Evolutionary conservation across 2,797 vertebrate genomes (phyloP), one percentile per base, ranked within the genome.

Genomic region (Cyprinodon diabolis): DNA sequence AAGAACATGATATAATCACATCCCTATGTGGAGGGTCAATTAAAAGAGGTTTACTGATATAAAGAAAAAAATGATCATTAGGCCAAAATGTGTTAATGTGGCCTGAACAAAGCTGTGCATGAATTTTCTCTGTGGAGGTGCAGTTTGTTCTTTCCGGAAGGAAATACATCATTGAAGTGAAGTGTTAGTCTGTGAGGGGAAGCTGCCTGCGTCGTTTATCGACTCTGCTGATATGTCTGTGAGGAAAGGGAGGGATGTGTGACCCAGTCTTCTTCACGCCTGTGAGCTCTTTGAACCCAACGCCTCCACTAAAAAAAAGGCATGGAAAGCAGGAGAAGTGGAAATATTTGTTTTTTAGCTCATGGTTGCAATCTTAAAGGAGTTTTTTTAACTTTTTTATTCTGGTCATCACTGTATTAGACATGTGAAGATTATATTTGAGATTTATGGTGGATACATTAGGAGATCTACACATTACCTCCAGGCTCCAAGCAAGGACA

Each of bases 41-140:
- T 55, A 68, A 80, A 77, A 45, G n/a, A 77, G 78, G 82, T 86
- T 77, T 85, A 84, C 81, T 87, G 75, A 79, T 43, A 83, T 84
- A 83, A 81, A 30, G 30, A 30, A 76, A 80, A 80, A 82, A 72
- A 85, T 49, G 40, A 74, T 75, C 48, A 76, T 54, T 72, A 86
- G n/a, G 58, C 9, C 51, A 72, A 85, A 72, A 57, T 11, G 0
- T 21, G 37, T 23, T 21, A 54, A 75, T 49, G 55, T 72, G 75
- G 82, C 70, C 12, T 78, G 74, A 84, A 87, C 68, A 48, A 40
- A 55, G 35, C 60, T 23, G 56, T 55, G 80, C 62, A 66, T 68
- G 63, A 74, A 69, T 74, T 51, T 25, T 78, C 74, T 66, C 48
- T 30, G 21, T 54, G 54, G 52, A 4, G 0, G 66, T 65, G 48